phyloP scores from a whole-genome alignment of 2,888 invertebrate species.

The Graphium colonna region DNA sequence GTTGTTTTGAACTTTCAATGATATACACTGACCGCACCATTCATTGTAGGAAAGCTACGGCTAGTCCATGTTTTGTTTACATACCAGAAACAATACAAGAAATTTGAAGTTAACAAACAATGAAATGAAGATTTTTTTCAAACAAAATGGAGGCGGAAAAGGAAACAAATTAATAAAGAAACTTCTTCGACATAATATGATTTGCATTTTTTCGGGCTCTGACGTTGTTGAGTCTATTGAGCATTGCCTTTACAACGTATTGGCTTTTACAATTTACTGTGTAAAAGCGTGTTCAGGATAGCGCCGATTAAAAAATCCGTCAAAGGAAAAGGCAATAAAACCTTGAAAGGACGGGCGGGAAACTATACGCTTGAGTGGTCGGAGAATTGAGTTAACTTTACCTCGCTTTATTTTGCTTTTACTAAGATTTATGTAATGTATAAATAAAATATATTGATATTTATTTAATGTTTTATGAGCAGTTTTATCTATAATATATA shows the following conservation, averaged over 20 bases:
- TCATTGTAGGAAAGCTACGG: background rate
- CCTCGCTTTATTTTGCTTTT: conserved; percentile 12
- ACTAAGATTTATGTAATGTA: conserved; percentile 12
- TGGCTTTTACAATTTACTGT: too few relatives aligned
- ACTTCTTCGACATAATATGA: too few relatives aligned
- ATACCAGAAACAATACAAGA: too few relatives aligned
- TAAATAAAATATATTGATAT: too few relatives aligned
- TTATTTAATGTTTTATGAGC: too few relatives aligned
- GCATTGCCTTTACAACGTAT: too few relatives aligned
- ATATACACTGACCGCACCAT: background rate
- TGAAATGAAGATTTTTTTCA: too few relatives aligned
- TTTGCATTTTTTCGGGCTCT: background rate
- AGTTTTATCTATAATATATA: too few relatives aligned
- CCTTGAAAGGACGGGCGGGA: background rate
- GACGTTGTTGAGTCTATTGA: too few relatives aligned
- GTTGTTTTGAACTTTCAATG: conserved; percentile 6
- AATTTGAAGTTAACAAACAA: too few relatives aligned
- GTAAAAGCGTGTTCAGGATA: background rate
- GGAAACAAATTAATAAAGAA: too few relatives aligned
- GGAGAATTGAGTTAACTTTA: conserved; percentile 1
- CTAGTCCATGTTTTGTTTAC: background rate
- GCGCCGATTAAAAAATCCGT: background rate
- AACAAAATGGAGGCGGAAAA: too few relatives aligned
- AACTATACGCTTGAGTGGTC: conserved; percentile 1
- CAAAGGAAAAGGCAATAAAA: conserved; percentile 8